Evolutionary conservation across 2,113 vertebrate genomes (phyloP).

Genomic region (Phoenicopterus ruber): DNA sequence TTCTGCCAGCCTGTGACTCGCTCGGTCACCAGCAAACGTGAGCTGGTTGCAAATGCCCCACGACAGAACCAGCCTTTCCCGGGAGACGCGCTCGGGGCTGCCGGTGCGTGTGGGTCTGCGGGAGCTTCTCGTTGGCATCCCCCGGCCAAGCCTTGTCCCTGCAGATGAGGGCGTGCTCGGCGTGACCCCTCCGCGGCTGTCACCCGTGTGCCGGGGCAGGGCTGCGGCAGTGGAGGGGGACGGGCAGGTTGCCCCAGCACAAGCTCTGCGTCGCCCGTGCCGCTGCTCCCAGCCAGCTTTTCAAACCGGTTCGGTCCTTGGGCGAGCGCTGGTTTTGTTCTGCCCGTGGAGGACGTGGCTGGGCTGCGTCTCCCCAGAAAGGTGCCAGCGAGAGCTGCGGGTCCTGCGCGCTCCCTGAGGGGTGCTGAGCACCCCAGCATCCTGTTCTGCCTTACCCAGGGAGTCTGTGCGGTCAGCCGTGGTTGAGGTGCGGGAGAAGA

Average conservation of each 20-base stretch:
- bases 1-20: not conserved
- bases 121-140: not conserved
- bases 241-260: not conserved
- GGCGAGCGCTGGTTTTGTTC: not conserved
- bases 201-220: not conserved
- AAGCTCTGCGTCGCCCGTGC: not conserved
- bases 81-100: fast-evolving
- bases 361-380: not conserved
- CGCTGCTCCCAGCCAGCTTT: not conserved
- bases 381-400: not conserved
- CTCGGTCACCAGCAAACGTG: not conserved
- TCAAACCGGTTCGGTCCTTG: not conserved
- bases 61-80: not conserved
- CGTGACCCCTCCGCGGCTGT: not conserved
- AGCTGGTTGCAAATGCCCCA: not conserved
- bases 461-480: fast-evolving
- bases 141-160: not conserved
- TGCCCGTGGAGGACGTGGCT: not conserved
- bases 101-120: not conserved
- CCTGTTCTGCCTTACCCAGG: fast-evolving
- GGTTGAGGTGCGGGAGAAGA: not conserved
- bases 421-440: not conserved
- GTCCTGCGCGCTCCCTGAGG: fast-evolving
- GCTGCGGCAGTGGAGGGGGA: not conserved
- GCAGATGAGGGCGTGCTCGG: fast-evolving